Conservation (phyloP, 2,888 invertebrate genomes). For the Bruchidius siliquastri region DNA sequence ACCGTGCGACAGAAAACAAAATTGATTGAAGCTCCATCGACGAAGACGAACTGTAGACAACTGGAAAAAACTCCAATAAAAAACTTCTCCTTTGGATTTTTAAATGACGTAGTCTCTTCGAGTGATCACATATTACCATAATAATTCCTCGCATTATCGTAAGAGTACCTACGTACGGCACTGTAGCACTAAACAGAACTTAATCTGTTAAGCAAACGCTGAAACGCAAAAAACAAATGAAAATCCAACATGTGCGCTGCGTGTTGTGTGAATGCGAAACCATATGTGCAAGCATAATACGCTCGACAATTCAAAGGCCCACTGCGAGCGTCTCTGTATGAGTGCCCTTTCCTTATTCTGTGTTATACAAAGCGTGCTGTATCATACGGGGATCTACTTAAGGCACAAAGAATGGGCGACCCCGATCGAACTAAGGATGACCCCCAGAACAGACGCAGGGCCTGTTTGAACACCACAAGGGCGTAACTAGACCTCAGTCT, state of each 20-base stretch:
- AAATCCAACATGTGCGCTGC: conserved; percentile 18
- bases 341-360: not conserved
- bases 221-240: conserved; percentile 5
- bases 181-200: not conserved
- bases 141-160: too few relatives aligned
- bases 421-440: not conserved
- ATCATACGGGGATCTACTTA: not conserved
- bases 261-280: conserved; percentile 23
- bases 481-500: too few relatives aligned
- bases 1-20: too few relatives aligned
- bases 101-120: too few relatives aligned
- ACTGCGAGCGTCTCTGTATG: conserved; percentile 6
- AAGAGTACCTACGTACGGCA: not conserved
- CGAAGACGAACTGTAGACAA: too few relatives aligned
- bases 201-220: not conserved
- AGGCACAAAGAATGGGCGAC: not conserved
- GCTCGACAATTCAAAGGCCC: conserved; percentile 15
- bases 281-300: conserved; percentile 21
- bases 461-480: not conserved
- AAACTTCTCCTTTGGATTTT: too few relatives aligned
- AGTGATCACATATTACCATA: too few relatives aligned
- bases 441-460: not conserved
- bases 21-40: too few relatives aligned
- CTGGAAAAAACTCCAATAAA: too few relatives aligned
- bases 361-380: not conserved